phyloP scores from a whole-genome alignment of 1,140 invertebrate genomes.

The Ericerus pela region DNA sequence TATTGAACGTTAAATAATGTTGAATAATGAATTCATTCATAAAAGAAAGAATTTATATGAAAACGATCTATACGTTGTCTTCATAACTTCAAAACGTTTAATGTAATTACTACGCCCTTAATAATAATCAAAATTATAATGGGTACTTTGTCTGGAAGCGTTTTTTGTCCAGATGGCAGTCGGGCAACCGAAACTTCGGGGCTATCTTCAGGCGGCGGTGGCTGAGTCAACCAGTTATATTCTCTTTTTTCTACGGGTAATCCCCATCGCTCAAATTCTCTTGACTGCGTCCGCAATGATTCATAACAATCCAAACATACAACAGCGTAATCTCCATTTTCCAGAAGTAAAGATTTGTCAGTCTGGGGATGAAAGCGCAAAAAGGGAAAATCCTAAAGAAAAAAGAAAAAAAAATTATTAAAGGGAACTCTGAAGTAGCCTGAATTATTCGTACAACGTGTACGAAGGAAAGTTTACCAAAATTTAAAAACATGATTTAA shows the following conservation, averaged over 20 bases:
- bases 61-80: too few relatives aligned
- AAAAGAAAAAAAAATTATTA: neutral
- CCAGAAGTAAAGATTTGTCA: conserved; percentile 63
- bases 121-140: too few relatives aligned
- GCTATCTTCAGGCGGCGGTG: conserved; percentile 70
- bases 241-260: conserved; percentile 70
- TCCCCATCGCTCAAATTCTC: conserved; percentile 77
- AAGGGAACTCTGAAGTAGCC: neutral
- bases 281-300: conserved; percentile 62
- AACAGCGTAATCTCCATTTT: conserved; percentile 79
- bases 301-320: conserved; percentile 87
- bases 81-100: too few relatives aligned
- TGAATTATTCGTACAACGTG: too few relatives aligned
- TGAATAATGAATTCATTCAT: too few relatives aligned
- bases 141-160: conserved; percentile 21
- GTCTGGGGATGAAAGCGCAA: conserved; percentile 64
- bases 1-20: too few relatives aligned
- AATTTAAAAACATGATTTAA: too few relatives aligned
- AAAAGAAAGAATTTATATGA: too few relatives aligned
- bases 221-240: conserved; percentile 84
- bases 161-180: conserved; percentile 61
- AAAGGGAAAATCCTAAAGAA: conserved; percentile 52
- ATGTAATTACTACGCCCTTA: too few relatives aligned
- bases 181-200: conserved; percentile 63
- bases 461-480: too few relatives aligned